These are phyloP conservation scores for Thomomys bottae DNA, from an alignment of 2,113 vertebrate genomes.

Conservation along the genomic window DNA sequence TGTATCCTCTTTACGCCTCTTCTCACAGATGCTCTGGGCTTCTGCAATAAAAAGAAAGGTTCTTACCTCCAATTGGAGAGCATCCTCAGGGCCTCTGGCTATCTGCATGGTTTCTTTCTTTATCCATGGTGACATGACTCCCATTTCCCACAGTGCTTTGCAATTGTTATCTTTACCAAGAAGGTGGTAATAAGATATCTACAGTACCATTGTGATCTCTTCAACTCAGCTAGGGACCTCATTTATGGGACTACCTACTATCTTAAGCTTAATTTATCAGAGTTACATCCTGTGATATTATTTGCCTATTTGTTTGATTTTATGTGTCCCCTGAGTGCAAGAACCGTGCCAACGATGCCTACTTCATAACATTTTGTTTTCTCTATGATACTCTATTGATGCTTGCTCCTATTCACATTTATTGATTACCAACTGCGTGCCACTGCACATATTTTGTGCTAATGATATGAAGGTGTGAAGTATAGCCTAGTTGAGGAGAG, in stretches of 20 bases:
- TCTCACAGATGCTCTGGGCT: not conserved
- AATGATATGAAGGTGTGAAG: not conserved
- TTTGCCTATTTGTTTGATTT: not conserved
- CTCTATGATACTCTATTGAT: not conserved
- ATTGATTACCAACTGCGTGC: not conserved
- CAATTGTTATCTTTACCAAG: not conserved
- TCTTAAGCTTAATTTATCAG: not conserved
- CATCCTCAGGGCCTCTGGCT: not conserved
- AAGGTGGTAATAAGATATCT: too few species aligned
- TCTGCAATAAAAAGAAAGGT: not conserved
- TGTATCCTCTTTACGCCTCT: not conserved
- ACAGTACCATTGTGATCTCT: too few species aligned
- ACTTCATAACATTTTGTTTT: not conserved
- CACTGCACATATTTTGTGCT: not conserved
- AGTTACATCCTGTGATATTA: not conserved
- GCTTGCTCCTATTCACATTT: not conserved
- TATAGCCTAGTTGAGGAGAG: not conserved
- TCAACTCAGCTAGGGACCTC: not conserved
- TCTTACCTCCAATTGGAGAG: not conserved
- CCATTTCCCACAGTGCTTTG: not conserved
- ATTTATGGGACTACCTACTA: not conserved
- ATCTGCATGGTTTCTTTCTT: not conserved
- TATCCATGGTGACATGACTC: not conserved
- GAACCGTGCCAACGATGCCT: fast-evolving
- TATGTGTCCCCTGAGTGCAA: not conserved